These are phyloP conservation scores for Lagopus muta DNA, from an alignment of 2,113 vertebrate genomes.

Conservation along the genomic window DNA sequence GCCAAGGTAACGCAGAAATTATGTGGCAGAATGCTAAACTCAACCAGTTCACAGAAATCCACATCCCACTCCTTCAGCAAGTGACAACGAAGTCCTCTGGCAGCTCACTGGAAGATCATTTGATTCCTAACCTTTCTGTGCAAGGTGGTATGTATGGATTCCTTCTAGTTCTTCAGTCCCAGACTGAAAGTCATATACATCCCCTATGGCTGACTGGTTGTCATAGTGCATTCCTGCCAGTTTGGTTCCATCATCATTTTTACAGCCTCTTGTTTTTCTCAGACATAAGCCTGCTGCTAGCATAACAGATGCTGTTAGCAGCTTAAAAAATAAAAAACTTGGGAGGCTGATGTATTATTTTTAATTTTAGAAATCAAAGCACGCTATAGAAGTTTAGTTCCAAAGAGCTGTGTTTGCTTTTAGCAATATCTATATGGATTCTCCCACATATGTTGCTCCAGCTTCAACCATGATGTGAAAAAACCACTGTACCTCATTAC, in stretches of 20 bases:
- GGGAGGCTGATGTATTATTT: not conserved
- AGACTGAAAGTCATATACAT: not conserved
- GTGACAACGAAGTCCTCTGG: not conserved
- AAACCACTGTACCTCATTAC: not conserved
- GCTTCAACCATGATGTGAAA: not conserved
- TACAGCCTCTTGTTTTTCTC: not conserved
- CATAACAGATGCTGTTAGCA: not conserved
- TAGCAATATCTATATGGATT: not conserved
- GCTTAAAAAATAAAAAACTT: not conserved
- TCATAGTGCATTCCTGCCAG: not conserved
- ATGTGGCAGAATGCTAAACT: not conserved
- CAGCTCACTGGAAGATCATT: not conserved
- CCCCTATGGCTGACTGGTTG: not conserved
- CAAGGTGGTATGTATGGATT: not conserved
- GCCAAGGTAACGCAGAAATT: not conserved
- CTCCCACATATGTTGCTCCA: not conserved
- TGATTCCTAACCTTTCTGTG: not conserved
- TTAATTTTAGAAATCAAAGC: not conserved
- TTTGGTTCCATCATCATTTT: not conserved
- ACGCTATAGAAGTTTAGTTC: fast-evolving
- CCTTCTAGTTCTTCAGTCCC: not conserved
- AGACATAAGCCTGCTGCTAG: not conserved
- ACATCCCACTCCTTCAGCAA: not conserved
- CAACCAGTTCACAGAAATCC: not conserved
- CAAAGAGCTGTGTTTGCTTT: not conserved